Evolutionary conservation across 2,797 vertebrate genomes (phyloP).

Genomic region (Balearica regulorum): DNA sequence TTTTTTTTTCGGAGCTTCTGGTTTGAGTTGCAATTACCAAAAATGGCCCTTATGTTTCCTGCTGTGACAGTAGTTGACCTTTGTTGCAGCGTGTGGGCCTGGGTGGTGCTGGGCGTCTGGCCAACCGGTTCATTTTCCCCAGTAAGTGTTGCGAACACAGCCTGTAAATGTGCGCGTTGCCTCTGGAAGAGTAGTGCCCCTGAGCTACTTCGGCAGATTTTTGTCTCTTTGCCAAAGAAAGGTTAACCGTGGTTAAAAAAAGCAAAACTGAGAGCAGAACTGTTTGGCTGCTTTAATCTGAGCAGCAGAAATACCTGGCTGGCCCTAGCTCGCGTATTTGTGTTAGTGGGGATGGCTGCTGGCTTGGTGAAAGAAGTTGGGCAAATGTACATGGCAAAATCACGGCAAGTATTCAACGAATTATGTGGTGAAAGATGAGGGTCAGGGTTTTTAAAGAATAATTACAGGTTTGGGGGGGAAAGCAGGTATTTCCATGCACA

Average conservation of each 20-base stretch:
- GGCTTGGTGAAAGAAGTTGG: neutral
- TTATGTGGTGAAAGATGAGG: neutral
- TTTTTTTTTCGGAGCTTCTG: neutral
- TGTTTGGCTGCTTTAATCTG: neutral
- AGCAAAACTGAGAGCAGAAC: neutral
- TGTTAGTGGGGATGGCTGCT: neutral
- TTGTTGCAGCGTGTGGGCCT: neutral
- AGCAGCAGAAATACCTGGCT: neutral
- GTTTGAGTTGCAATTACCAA: neutral
- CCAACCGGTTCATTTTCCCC: neutral
- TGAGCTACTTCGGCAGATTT: neutral
- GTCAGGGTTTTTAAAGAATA: neutral
- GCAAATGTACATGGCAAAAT: neutral
- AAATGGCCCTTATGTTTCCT: neutral
- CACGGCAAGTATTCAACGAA: neutral
- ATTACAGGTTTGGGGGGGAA: neutral
- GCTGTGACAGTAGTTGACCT: neutral
- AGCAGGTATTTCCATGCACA: neutral
- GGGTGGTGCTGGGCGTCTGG: neutral
- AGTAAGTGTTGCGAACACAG: neutral
- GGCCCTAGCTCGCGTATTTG: accelerated
- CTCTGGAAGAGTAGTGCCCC: neutral
- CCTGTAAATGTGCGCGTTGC: accelerated
- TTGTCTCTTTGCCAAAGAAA: neutral
- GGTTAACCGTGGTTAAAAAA: neutral